phyloP scores from a whole-genome alignment of 2,888 invertebrate genomes.

The Agriopis leucophaearia region DNA sequence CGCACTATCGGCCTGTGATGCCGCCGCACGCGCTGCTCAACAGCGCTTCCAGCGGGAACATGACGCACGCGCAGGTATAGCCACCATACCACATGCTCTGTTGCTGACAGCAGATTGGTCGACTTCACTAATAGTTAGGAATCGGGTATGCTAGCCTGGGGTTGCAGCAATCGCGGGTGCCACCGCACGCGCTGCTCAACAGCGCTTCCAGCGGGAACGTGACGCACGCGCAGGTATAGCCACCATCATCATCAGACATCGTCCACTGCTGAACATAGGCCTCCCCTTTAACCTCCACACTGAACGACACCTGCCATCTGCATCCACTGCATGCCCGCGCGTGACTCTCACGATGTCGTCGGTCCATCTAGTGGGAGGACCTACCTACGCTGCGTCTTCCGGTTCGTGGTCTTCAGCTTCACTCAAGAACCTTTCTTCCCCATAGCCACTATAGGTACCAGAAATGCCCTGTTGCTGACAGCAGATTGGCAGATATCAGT shows the following conservation, averaged over 20 bases:
- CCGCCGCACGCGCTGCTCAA: constrained; percentile 81
- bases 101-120: neutral
- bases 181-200: constrained; percentile 82
- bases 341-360: too few species aligned
- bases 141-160: constrained; percentile 78
- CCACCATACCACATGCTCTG: neutral
- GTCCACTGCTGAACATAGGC: too few species aligned
- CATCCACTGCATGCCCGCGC: too few species aligned
- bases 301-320: too few species aligned
- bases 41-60: constrained; percentile 88
- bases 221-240: constrained; percentile 78
- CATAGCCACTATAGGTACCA: too few species aligned
- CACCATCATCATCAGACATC: too few species aligned
- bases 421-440: too few species aligned
- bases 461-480: neutral
- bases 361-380: too few species aligned
- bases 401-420: too few species aligned
- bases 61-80: constrained; percentile 82
- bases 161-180: constrained; percentile 89
- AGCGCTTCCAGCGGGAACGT: constrained; percentile 89
- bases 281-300: too few species aligned
- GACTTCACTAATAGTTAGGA: constrained; percentile 64
- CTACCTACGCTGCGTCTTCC: too few species aligned
- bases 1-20: constrained; percentile 81
- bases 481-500: neutral